Evolutionary conservation across 2,888 invertebrate genomes (phyloP).

Genomic region (Drosophila nr. fundita): DNA sequence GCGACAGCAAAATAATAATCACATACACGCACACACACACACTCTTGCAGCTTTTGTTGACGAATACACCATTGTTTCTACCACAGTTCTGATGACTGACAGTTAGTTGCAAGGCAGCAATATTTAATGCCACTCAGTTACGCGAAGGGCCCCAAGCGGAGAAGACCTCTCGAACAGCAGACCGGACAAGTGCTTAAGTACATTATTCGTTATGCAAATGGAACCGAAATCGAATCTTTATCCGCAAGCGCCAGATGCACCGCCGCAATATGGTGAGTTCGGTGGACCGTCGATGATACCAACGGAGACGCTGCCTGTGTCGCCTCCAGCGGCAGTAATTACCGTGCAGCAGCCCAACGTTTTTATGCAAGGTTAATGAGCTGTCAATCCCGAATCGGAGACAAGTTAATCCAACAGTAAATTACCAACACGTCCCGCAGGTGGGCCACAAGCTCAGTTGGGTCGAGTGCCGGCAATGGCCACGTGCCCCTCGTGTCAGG

Average conservation of each 20-base stretch:
- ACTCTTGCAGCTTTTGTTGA: background rate
- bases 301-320: background rate
- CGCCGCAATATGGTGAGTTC: conserved; percentile 46
- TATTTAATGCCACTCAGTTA: conserved; percentile 26
- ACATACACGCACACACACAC: background rate
- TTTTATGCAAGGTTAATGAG: conserved; percentile 36
- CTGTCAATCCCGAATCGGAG: background rate
- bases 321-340: conserved; percentile 21
- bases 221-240: conserved; percentile 46
- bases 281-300: conserved; percentile 45
- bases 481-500: conserved; percentile 72
- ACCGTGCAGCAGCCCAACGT: conserved; percentile 45
- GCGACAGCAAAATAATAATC: background rate
- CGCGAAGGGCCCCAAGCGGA: conserved; percentile 23
- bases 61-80: background rate
- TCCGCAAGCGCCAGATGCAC: conserved; percentile 26
- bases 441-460: conserved; percentile 25
- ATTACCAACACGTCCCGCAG: conserved; percentile 2
- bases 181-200: background rate
- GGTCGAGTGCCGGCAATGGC: conserved; percentile 54
- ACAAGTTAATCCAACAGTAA: background rate
- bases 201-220: conserved; percentile 20
- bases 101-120: background rate
- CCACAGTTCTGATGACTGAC: background rate
- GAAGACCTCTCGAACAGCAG: conserved; percentile 27